Conservation (phyloP, 35 echinoderm and acorn worm species). For the Ophioderma brevispina region DNA sequence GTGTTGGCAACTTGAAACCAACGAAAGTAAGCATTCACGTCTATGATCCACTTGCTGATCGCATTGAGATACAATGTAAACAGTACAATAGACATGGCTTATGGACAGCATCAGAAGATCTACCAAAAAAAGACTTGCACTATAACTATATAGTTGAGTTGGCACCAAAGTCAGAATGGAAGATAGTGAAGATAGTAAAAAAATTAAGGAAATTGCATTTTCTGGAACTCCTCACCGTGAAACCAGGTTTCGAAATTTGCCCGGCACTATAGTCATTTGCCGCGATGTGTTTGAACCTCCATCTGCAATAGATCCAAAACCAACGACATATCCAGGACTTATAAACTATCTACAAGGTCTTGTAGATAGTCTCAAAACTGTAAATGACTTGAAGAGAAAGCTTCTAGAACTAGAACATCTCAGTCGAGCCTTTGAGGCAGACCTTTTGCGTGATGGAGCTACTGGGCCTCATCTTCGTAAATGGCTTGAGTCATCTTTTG, state of each 20-base stretch:
- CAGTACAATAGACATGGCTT: background rate
- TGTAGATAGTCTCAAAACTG: background rate
- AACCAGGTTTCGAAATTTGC: background rate
- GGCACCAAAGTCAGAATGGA: background rate
- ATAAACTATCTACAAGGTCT: background rate
- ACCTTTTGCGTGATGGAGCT: background rate
- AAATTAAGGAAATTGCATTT: background rate
- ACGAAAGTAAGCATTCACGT: background rate
- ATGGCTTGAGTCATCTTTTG: slow-evolving; percentile 5
- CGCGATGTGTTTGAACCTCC: slow-evolving; percentile 20
- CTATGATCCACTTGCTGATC: background rate
- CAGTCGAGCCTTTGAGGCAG: background rate
- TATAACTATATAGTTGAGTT: background rate
- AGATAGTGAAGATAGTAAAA: background rate
- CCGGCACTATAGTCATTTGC: background rate
- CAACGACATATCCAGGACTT: background rate
- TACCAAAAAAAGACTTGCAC: background rate
- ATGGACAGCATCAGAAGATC: background rate
- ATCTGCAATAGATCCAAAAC: background rate
- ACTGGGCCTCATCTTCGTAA: background rate
- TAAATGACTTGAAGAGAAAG: background rate
- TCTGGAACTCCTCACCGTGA: background rate
- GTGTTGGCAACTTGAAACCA: background rate
- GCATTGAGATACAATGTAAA: background rate
- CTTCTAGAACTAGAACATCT: background rate